A percentile compares a stretch with the other conserved stretches of the same genome.
Conservation (phyloP, 2,888 invertebrate species). For the Dicyrtomina minuta region DNA sequence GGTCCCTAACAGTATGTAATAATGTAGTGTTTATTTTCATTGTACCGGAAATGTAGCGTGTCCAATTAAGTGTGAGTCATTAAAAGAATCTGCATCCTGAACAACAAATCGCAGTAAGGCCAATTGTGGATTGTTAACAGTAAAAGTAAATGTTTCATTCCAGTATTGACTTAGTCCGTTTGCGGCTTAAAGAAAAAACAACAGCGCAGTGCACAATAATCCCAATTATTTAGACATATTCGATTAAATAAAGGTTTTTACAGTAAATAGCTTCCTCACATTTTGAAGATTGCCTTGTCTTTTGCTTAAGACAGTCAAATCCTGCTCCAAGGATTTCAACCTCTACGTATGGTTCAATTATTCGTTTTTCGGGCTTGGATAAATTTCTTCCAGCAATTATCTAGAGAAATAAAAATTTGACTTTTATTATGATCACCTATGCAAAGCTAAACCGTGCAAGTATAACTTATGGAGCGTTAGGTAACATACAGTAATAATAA, state of each 20-base stretch:
- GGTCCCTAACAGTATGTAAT: no score
- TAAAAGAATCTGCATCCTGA: slow-evolving; percentile 94
- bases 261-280: background rate
- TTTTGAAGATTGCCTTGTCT: slow-evolving; percentile 63
- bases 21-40: no score
- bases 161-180: slow-evolving; percentile 85
- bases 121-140: slow-evolving; percentile 75
- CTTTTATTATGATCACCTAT: no score
- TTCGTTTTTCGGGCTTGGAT: slow-evolving; percentile 66
- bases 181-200: slow-evolving; percentile 68
- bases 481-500: slow-evolving; percentile 66
- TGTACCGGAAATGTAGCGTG: slow-evolving; percentile 92
- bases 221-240: background rate
- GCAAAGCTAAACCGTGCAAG: no score
- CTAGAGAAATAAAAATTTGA: slow-evolving; percentile 55
- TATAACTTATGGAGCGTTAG: no score
- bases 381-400: slow-evolving; percentile 88
- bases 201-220: background rate
- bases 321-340: slow-evolving; percentile 86
- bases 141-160: slow-evolving; percentile 83
- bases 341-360: slow-evolving; percentile 79
- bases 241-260: no score
- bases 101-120: slow-evolving; percentile 84
- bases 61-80: slow-evolving; percentile 92
- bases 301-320: slow-evolving; percentile 77